A percentile compares a stretch with the other conserved stretches of the same genome.
Conservation (phyloP, 1,140 invertebrate genomes). For the Eriosoma lanigerum region DNA sequence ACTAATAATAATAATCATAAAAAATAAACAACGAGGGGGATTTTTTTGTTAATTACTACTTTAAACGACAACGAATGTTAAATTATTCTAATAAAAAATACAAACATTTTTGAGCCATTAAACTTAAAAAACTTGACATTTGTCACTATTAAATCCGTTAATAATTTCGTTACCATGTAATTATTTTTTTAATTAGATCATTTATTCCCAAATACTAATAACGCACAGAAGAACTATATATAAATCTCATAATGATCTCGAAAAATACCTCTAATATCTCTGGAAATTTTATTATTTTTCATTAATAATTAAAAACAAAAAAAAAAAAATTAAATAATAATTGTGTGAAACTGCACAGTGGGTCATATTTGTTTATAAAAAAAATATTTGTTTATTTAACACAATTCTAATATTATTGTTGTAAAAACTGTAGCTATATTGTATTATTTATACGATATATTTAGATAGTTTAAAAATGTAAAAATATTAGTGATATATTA, state of each 20-base stretch:
- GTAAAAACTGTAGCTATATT: too few relatives aligned
- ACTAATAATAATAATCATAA: not conserved
- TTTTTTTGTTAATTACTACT: constrained; percentile 13
- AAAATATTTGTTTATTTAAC: too few relatives aligned
- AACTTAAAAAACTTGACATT: not conserved
- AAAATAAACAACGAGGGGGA: not conserved
- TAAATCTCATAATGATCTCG: not conserved
- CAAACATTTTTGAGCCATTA: not conserved
- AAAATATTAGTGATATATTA: too few relatives aligned
- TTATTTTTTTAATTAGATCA: not conserved
- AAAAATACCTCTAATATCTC: not conserved
- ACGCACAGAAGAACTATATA: not conserved
- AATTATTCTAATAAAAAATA: not conserved
- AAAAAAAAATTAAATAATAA: too few relatives aligned
- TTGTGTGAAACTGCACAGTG: too few relatives aligned
- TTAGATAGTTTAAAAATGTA: too few relatives aligned
- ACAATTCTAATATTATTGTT: too few relatives aligned
- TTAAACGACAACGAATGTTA: not conserved
- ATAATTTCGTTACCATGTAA: not conserved
- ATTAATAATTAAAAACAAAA: not conserved
- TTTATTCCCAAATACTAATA: not conserved
- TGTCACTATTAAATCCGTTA: not conserved
- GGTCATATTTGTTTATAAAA: too few relatives aligned
- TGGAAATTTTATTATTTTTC: not conserved
- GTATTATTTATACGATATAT: too few relatives aligned